Percentiles rank a stretch among this genome's conserved stretches.
Conservation (phyloP, 2,888 invertebrate genomes). For the Zonitis immaculata region DNA sequence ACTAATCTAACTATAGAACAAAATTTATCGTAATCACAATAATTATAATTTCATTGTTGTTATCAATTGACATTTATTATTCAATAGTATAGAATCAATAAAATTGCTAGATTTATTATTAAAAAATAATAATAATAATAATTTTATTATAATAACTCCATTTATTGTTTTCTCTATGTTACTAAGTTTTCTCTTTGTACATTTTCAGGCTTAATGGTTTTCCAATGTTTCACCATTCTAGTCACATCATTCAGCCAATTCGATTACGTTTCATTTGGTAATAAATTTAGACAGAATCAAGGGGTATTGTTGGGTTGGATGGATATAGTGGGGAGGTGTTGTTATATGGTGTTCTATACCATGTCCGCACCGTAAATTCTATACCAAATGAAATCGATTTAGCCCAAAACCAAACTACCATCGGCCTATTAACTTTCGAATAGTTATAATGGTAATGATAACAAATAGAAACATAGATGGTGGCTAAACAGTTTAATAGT, state of each 20-base stretch:
- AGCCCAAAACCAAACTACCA: slow-evolving; percentile 17
- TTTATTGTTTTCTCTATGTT: neutral
- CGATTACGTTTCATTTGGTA: slow-evolving; percentile 31
- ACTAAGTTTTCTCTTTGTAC: neutral
- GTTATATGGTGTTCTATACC: slow-evolving; percentile 21
- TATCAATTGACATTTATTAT: too few relatives aligned
- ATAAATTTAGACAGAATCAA: slow-evolving; percentile 24
- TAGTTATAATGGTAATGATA: neutral
- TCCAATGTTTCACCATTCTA: slow-evolving; percentile 4
- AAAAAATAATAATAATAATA: neutral
- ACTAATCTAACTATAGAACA: too few relatives aligned
- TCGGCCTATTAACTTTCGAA: slow-evolving; percentile 1
- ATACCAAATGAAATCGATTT: slow-evolving; percentile 13
- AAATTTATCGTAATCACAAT: too few relatives aligned
- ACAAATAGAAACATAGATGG: neutral
- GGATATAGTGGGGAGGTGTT: neutral
- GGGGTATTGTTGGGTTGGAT: too few relatives aligned
- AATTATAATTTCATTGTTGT: too few relatives aligned
- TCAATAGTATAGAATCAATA: too few relatives aligned
- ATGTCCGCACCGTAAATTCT: slow-evolving; percentile 26
- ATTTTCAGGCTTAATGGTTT: neutral
- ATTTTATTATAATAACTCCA: neutral
- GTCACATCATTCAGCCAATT: slow-evolving; percentile 26
- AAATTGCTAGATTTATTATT: too few relatives aligned
- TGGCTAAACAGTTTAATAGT: slow-evolving; percentile 14